Evolutionary conservation across 2,888 invertebrate genomes (phyloP).

Genomic region (Stratiomys singularior): DNA sequence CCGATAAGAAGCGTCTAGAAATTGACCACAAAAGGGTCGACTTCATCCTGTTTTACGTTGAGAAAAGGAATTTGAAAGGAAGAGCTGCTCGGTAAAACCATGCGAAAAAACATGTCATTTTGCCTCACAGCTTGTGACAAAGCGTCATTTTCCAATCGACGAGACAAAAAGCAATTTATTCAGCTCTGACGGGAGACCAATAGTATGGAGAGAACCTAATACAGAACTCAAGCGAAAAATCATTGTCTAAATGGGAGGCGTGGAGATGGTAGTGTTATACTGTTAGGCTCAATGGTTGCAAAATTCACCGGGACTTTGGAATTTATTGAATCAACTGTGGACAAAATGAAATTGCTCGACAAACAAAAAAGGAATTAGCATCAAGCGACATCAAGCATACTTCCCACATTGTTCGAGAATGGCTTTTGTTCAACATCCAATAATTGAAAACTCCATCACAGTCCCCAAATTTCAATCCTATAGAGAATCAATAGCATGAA

Average conservation of each 20-base stretch:
- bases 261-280: background rate
- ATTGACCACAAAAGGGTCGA: background rate
- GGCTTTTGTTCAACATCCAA: background rate
- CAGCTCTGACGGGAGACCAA: background rate
- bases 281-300: background rate
- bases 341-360: background rate
- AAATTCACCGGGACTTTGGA: background rate
- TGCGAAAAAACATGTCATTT: background rate
- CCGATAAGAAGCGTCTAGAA: background rate
- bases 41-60: background rate
- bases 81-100: background rate
- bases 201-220: background rate
- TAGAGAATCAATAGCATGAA: background rate
- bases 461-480: background rate
- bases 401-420: background rate
- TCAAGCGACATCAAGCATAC: background rate
- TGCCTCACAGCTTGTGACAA: background rate
- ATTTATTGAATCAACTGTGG: background rate
- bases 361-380: background rate
- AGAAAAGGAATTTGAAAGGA: background rate
- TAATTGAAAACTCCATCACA: background rate
- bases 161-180: background rate
- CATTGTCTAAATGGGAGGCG: background rate
- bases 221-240: background rate
- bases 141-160: background rate